Conservation (phyloP, 2,888 invertebrate species). For the Isoperla grammatica region DNA sequence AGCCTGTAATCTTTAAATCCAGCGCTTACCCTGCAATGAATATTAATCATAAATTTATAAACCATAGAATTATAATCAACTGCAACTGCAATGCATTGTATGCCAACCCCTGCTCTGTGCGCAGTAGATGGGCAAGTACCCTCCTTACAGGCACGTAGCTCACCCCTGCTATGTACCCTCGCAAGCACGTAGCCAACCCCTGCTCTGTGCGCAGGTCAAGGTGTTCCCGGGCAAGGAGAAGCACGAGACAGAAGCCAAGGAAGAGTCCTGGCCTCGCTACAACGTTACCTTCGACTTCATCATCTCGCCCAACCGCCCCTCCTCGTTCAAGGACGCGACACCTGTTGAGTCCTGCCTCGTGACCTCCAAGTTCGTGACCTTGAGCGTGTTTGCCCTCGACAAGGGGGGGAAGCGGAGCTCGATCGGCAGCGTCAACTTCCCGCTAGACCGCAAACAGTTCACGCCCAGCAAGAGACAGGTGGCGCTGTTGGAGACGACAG, state of each 20-base stretch:
- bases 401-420: slow-evolving; percentile 55
- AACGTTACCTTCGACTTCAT: slow-evolving; percentile 69
- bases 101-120: too few species aligned
- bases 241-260: slow-evolving; percentile 66
- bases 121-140: too few species aligned
- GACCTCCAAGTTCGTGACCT: slow-evolving; percentile 59
- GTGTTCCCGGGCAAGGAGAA: slow-evolving; percentile 70
- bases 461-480: slow-evolving; percentile 49
- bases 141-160: too few species aligned
- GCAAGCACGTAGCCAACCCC: too few species aligned
- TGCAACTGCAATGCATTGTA: too few species aligned
- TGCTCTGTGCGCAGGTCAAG: slow-evolving; percentile 57
- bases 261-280: slow-evolving; percentile 73
- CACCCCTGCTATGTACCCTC: too few species aligned
- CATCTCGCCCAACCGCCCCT: not conserved
- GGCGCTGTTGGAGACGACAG: slow-evolving; percentile 58
- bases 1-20: too few species aligned
- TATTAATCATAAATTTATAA: too few species aligned
- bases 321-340: not conserved
- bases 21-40: too few species aligned
- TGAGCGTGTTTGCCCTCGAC: slow-evolving; percentile 56
- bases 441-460: slow-evolving; percentile 59
- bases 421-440: slow-evolving; percentile 62
- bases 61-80: too few species aligned
- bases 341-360: too few species aligned